Percentiles rank a stretch among this genome's conserved stretches.
phyloP scores from a whole-genome alignment of 1,140 invertebrate genomes.

The Triops cancriformis region DNA sequence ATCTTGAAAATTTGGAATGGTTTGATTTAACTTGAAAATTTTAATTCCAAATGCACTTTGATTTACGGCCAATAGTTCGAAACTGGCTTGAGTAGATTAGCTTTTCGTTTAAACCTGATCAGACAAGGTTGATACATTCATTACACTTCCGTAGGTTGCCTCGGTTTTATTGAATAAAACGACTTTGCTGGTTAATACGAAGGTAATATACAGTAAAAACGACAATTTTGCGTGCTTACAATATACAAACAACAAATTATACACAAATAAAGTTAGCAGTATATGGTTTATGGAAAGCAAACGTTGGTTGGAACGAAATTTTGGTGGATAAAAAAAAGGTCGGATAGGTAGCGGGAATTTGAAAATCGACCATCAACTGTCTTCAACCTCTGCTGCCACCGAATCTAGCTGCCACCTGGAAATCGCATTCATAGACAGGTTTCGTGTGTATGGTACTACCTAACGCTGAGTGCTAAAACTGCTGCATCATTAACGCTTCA shows the following conservation, averaged over 20 bases:
- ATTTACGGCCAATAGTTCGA: too few species aligned
- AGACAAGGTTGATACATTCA: too few species aligned
- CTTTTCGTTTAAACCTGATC: too few species aligned
- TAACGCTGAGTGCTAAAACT: conserved; percentile 1
- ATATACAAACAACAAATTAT: background rate
- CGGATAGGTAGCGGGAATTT: background rate
- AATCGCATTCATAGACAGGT: background rate
- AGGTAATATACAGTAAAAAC: conserved; percentile 14
- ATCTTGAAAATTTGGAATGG: too few species aligned
- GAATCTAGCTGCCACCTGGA: background rate
- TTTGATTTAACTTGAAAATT: too few species aligned
- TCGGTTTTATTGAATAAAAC: background rate
- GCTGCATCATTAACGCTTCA: conserved; percentile 22
- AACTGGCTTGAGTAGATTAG: too few species aligned
- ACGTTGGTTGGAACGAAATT: background rate
- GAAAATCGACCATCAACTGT: background rate
- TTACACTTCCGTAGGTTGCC: too few species aligned
- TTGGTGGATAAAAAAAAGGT: background rate
- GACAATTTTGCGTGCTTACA: background rate
- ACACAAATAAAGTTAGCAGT: background rate
- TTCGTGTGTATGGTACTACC: background rate
- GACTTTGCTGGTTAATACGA: background rate
- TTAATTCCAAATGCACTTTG: too few species aligned
- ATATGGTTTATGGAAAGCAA: background rate
- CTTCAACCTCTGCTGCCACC: background rate